These are phyloP conservation scores for Notodonta dromedarius DNA, from an alignment of 2,888 invertebrate genomes.

Conservation along the genomic window DNA sequence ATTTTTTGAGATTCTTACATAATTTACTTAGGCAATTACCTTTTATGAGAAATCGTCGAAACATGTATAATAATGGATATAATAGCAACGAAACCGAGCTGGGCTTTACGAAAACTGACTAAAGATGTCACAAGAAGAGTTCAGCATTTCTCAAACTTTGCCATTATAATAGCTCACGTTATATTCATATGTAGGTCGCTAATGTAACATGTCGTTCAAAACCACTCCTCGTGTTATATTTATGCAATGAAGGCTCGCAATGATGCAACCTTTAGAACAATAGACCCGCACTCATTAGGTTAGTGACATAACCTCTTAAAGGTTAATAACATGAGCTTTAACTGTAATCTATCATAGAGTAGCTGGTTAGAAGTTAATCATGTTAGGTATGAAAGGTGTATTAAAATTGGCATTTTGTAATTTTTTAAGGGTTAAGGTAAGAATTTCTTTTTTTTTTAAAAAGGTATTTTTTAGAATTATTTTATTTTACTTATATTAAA, in stretches of 20 bases:
- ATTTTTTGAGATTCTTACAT: too few species aligned
- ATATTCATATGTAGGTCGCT: conserved; percentile 4
- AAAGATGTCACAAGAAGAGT: too few species aligned
- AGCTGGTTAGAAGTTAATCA: neutral
- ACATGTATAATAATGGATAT: too few species aligned
- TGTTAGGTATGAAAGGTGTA: neutral
- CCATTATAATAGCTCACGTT: neutral
- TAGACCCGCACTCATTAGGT: conserved; percentile 11
- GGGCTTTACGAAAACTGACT: too few species aligned
- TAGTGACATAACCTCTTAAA: conserved; percentile 12
- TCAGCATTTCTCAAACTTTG: neutral
- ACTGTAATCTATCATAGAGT: neutral
- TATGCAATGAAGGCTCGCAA: conserved; percentile 11
- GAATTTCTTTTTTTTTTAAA: too few species aligned
- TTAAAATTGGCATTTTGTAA: neutral
- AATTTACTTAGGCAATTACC: too few species aligned
- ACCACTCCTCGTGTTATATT: conserved; percentile 12
- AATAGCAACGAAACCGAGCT: too few species aligned
- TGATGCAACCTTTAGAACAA: conserved; percentile 31
- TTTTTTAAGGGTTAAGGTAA: too few species aligned
- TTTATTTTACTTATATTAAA: too few species aligned
- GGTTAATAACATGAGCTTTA: conserved; percentile 13
- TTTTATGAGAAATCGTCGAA: too few species aligned
- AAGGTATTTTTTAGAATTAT: too few species aligned
- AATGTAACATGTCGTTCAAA: conserved; percentile 9